These are phyloP conservation scores for Phaethon lepturus DNA, from an alignment of 2,113 vertebrate genomes.

Conservation along the genomic window DNA sequence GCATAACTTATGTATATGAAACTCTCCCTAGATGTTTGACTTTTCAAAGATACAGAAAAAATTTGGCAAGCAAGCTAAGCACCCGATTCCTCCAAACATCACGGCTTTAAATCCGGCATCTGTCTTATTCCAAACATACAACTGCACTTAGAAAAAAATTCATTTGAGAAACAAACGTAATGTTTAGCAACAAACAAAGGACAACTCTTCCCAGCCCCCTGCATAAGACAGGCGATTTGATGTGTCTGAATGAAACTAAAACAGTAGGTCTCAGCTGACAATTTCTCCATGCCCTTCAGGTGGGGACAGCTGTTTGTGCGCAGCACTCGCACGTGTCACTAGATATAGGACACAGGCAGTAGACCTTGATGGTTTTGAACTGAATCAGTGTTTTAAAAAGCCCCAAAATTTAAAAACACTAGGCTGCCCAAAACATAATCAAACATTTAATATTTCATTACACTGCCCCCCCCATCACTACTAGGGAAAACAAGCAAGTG, in stretches of 20 bases:
- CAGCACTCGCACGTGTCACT: background rate
- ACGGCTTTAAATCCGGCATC: background rate
- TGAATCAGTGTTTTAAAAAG: background rate
- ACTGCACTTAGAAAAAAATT: background rate
- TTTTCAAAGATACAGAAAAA: background rate
- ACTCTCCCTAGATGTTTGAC: background rate
- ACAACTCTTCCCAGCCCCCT: background rate
- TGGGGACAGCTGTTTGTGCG: background rate
- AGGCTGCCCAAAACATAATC: background rate
- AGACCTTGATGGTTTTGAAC: background rate
- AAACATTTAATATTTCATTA: background rate
- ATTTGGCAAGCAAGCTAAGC: background rate
- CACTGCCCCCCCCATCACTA: fast-evolving
- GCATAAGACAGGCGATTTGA: background rate
- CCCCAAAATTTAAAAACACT: background rate
- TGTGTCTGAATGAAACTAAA: background rate
- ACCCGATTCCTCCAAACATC: background rate
- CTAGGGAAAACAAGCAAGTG: background rate
- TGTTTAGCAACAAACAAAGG: background rate
- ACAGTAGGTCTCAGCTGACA: background rate
- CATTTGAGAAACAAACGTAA: background rate
- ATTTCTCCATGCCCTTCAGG: background rate
- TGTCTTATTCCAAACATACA: background rate
- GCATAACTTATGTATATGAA: fast-evolving
- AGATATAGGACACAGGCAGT: background rate